Conservation (phyloP, 2,888 invertebrate genomes). For the Latrodectus hesperus region DNA sequence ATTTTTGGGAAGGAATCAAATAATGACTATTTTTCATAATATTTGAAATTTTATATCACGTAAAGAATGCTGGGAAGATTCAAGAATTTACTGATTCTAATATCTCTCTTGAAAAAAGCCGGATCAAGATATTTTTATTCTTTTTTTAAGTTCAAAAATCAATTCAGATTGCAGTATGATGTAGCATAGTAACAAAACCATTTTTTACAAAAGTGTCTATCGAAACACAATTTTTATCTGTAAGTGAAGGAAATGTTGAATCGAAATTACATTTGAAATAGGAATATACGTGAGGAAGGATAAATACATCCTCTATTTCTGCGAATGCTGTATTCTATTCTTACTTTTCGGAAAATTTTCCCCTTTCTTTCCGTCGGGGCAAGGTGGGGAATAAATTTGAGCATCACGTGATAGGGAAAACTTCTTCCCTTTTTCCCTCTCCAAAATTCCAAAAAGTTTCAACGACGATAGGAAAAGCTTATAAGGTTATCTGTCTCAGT, state of each 20-base stretch:
- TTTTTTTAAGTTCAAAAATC: no score
- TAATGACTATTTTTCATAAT: no score
- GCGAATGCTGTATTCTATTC: background rate
- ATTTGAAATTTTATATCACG: no score
- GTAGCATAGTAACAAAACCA: no score
- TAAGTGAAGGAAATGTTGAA: background rate
- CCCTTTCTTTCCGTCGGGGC: no score
- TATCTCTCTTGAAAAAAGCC: no score
- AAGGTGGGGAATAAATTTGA: conserved; percentile 24
- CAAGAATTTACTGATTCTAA: no score
- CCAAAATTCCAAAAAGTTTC: conserved; percentile 6
- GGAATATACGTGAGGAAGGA: background rate
- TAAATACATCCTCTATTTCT: background rate
- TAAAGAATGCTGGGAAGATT: no score
- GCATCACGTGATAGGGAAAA: conserved; percentile 16
- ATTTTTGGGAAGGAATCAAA: no score
- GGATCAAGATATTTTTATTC: no score
- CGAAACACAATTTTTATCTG: background rate
- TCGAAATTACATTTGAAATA: background rate
- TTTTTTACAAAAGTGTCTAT: background rate
- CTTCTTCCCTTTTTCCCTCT: conserved; percentile 12
- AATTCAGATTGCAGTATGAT: no score
- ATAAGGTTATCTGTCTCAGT: conserved; percentile 46
- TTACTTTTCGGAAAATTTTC: no score
- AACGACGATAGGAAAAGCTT: conserved; percentile 31